phyloP scores from a whole-genome alignment of 2,797 vertebrate species.

The Clarias pachynema region DNA sequence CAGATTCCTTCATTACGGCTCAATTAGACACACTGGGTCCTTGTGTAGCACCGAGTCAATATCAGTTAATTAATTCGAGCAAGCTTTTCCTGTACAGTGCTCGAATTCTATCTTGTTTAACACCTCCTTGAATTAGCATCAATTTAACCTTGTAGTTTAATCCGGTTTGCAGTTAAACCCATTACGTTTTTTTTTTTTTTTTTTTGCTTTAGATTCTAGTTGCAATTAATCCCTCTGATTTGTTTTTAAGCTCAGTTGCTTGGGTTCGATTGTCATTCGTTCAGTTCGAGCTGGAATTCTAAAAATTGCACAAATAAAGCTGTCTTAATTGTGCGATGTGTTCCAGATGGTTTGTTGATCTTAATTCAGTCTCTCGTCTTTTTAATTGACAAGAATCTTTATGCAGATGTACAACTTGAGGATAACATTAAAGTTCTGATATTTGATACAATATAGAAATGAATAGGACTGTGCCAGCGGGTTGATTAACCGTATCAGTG shows the following conservation, averaged over 20 bases:
- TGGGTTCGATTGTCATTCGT: neutral
- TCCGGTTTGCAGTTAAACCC: conserved; percentile 21
- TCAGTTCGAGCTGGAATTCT: neutral
- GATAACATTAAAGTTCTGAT: neutral
- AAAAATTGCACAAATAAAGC: neutral
- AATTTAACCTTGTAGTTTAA: conserved; percentile 10
- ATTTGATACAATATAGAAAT: no score
- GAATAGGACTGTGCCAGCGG: no score
- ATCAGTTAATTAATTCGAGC: conserved; percentile 9
- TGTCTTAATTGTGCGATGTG: neutral
- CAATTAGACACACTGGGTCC: neutral
- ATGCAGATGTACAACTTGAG: neutral
- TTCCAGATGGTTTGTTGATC: neutral
- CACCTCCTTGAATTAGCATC: conserved; percentile 17
- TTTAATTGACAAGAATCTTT: neutral
- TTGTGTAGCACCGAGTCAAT: neutral
- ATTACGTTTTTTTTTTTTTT: neutral
- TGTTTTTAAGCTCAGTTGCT: neutral
- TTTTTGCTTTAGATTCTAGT: neutral
- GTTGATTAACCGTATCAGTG: no score
- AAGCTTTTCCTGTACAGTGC: neutral
- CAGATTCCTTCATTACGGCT: conserved; percentile 6
- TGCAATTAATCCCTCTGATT: conserved; percentile 6
- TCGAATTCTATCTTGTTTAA: conserved; percentile 25
- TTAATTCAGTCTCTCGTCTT: neutral